phyloP scores from a whole-genome alignment of 2,113 vertebrate species.

The Passer domesticus region DNA sequence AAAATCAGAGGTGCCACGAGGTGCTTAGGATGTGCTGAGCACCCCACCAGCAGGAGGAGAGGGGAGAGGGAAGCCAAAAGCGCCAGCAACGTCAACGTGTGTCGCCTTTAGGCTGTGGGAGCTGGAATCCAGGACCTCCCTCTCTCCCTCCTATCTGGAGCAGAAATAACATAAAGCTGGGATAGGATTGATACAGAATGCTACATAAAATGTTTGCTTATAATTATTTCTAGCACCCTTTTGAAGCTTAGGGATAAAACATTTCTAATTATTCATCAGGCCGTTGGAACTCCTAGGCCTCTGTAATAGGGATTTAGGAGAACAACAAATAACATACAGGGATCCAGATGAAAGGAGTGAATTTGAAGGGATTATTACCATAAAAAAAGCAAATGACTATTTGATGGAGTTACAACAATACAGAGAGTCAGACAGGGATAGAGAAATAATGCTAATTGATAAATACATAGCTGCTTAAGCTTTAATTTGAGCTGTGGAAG shows the following conservation, averaged over 20 bases:
- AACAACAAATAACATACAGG: slow-evolving; percentile 75
- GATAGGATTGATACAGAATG: slow-evolving; percentile 68
- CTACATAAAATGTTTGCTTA: slow-evolving; percentile 80
- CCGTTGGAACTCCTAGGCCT: slow-evolving; percentile 72
- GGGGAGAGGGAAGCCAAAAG: background rate
- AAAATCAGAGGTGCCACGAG: slow-evolving; percentile 45
- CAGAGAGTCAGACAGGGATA: slow-evolving; percentile 61
- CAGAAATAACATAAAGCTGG: slow-evolving; percentile 64
- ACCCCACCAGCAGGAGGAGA: slow-evolving; percentile 29
- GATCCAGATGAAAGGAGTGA: slow-evolving; percentile 77
- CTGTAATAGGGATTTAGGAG: slow-evolving; percentile 77
- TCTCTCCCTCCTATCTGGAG: slow-evolving; percentile 51
- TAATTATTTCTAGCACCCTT: slow-evolving; percentile 83
- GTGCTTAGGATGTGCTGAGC: background rate
- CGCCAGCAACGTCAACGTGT: background rate
- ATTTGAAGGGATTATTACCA: slow-evolving; percentile 79
- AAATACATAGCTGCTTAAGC: slow-evolving; percentile 66
- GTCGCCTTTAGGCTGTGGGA: slow-evolving; percentile 29
- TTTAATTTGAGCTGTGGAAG: slow-evolving; percentile 61
- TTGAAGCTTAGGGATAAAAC: slow-evolving; percentile 81
- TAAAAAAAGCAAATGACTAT: slow-evolving; percentile 76
- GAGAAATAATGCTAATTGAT: slow-evolving; percentile 76
- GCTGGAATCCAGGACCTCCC: slow-evolving; percentile 43
- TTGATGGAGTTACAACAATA: slow-evolving; percentile 78
- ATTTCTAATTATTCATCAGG: slow-evolving; percentile 82